Conservation (phyloP, 2,113 vertebrate genomes). For the Propithecus coquereli region DNA sequence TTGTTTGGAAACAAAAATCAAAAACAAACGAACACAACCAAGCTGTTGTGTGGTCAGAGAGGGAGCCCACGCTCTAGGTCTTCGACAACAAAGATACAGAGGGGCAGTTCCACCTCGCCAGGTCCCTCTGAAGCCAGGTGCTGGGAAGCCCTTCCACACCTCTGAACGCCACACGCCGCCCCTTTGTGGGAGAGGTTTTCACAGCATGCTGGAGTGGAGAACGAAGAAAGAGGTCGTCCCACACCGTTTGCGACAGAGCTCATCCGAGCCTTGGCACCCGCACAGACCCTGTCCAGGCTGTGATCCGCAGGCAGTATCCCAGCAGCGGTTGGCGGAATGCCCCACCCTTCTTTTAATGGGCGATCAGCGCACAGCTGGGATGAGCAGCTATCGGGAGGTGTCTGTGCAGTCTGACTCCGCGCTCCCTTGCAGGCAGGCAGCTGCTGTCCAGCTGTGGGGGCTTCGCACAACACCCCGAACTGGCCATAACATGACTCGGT, state of each 20-base stretch:
- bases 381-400: accelerated
- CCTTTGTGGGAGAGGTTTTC: background rate
- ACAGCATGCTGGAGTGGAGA: accelerated
- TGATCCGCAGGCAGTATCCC: accelerated
- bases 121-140: background rate
- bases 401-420: background rate
- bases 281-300: accelerated
- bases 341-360: accelerated
- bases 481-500: accelerated
- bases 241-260: accelerated
- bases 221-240: accelerated
- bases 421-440: accelerated
- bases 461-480: accelerated
- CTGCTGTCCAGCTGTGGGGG: too few relatives aligned
- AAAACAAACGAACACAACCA: too few relatives aligned
- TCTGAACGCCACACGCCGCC: accelerated
- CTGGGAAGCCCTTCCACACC: background rate
- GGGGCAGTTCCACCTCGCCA: accelerated
- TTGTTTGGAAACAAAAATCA: too few relatives aligned
- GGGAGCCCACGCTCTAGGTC: accelerated
- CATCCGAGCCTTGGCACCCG: background rate
- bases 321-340: accelerated
- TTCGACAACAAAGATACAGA: accelerated
- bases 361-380: accelerated
- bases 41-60: accelerated